phyloP scores from a whole-genome alignment of 1,140 invertebrate species.

The Formica selysi region DNA sequence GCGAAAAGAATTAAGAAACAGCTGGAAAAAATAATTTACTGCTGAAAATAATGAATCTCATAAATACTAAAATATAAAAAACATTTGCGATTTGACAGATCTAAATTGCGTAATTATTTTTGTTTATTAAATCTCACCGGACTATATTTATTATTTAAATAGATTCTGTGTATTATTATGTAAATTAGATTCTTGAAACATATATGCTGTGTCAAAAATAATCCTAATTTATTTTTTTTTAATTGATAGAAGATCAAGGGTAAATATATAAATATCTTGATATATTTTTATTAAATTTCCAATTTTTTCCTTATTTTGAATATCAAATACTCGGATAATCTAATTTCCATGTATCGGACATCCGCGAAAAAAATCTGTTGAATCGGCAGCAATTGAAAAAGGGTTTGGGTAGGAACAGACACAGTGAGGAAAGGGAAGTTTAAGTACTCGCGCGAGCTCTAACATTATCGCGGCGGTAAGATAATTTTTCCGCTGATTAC shows the following conservation, averaged over 20 bases:
- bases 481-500: slow-evolving; percentile 78
- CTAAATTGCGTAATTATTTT: neutral
- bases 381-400: slow-evolving; percentile 10
- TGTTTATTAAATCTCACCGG: neutral
- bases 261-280: too few relatives aligned
- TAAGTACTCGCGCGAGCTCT: slow-evolving; percentile 67
- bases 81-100: neutral
- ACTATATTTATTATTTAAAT: neutral
- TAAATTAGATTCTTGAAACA: slow-evolving; percentile 2
- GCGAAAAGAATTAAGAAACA: slow-evolving; percentile 13
- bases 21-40: neutral
- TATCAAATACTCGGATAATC: slow-evolving; percentile 52
- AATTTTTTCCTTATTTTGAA: neutral
- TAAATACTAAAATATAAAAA: neutral
- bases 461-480: slow-evolving; percentile 59
- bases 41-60: neutral
- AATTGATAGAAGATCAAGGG: neutral
- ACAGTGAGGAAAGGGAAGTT: slow-evolving; percentile 41
- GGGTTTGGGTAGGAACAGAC: slow-evolving; percentile 2
- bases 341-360: slow-evolving; percentile 62
- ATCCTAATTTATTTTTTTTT: neutral
- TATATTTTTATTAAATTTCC: neutral
- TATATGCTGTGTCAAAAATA: neutral
- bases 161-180: neutral
- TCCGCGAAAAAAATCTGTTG: slow-evolving; percentile 31